Conservation (phyloP, 2,797 vertebrate genomes). For the Falco novaeseelandiae region DNA sequence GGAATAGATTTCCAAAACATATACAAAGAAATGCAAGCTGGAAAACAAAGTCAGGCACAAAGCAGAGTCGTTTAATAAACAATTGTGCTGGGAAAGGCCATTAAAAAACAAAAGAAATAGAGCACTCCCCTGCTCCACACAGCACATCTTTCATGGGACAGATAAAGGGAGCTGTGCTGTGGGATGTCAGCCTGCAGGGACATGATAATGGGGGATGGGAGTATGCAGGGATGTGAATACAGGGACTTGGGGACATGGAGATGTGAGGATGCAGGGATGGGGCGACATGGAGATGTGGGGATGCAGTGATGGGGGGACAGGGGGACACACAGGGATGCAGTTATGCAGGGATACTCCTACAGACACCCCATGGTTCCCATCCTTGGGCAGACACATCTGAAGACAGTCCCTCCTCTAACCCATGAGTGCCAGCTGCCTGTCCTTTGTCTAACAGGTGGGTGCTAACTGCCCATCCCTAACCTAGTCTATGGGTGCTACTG, state of each 20-base stretch:
- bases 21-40: conserved; percentile 70
- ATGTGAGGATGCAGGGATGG: background rate
- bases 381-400: background rate
- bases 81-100: conserved; percentile 54
- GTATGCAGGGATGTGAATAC: background rate
- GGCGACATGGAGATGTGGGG: background rate
- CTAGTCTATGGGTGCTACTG: too few species aligned
- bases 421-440: background rate
- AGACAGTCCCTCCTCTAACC: background rate
- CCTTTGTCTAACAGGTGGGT: background rate
- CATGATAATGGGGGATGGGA: background rate
- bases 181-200: background rate
- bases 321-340: background rate
- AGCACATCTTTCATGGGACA: conserved; percentile 11
- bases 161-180: conserved; percentile 20
- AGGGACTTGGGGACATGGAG: background rate
- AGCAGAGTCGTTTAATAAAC: conserved; percentile 69
- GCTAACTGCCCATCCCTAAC: background rate
- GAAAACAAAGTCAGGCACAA: conserved; percentile 62
- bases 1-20: conserved; percentile 71
- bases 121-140: background rate
- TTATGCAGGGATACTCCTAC: background rate
- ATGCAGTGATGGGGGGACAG: background rate
- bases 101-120: conserved; percentile 38
- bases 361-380: rapidly evolving